These are phyloP conservation scores for Progne subis DNA, from an alignment of 2,113 vertebrate genomes.

Conservation along the genomic window DNA sequence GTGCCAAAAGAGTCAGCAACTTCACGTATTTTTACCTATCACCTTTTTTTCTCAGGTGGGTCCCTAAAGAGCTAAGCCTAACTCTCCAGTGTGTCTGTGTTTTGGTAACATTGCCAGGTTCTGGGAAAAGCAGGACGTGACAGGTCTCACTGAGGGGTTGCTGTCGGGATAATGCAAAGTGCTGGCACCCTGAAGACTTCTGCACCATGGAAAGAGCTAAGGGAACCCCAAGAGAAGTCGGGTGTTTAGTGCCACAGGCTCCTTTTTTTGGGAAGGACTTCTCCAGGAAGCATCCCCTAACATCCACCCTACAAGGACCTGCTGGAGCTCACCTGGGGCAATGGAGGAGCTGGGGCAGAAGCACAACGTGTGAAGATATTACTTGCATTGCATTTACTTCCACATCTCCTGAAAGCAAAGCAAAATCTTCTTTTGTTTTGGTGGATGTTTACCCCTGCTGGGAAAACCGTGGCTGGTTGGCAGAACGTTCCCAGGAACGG, in stretches of 20 bases:
- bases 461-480: conserved; percentile 14
- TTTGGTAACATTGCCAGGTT: background rate
- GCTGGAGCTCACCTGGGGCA: background rate
- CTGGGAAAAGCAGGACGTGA: background rate
- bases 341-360: background rate
- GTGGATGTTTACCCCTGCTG: background rate
- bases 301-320: background rate
- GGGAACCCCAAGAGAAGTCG: background rate
- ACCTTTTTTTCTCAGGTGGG: background rate
- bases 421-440: conserved; percentile 1
- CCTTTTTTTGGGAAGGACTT: background rate
- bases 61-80: background rate
- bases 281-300: background rate
- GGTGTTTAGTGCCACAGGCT: background rate
- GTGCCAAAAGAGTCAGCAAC: background rate
- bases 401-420: background rate
- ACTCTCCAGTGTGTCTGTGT: background rate
- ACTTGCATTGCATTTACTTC: background rate
- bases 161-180: fast-evolving
- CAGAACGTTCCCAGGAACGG: conserved; percentile 35
- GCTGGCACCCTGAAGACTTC: background rate
- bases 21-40: background rate
- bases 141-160: background rate
- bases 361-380: background rate
- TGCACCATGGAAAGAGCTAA: background rate